phyloP scores from a whole-genome alignment of 2,888 invertebrate species.

The Conops quadrifasciatus region DNA sequence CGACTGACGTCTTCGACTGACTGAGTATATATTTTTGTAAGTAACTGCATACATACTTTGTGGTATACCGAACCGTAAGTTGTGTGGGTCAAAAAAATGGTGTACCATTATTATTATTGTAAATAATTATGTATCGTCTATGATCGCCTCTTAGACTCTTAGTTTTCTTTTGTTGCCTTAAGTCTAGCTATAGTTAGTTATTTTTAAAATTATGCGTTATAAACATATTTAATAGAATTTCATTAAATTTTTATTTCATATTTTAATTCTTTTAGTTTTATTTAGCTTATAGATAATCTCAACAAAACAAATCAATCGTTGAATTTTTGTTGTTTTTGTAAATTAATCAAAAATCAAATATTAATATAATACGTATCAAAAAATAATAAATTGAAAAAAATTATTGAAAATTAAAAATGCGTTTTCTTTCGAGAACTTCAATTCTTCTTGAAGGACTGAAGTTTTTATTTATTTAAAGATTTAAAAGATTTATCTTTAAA shows the following conservation, averaged over 20 bases:
- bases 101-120: too few species aligned
- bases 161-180: neutral
- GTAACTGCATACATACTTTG: too few species aligned
- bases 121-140: too few species aligned
- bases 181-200: neutral
- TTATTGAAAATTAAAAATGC: neutral
- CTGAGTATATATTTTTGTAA: too few species aligned
- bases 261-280: neutral
- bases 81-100: too few species aligned
- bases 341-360: conserved; percentile 28
- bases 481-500: neutral
- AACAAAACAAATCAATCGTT: conserved; percentile 30
- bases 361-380: conserved; percentile 20
- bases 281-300: conserved; percentile 11
- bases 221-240: too few species aligned
- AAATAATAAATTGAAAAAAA: neutral
- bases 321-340: conserved; percentile 32
- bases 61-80: too few species aligned
- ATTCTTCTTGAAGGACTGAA: too few species aligned
- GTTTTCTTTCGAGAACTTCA: too few species aligned
- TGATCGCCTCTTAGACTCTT: too few species aligned
- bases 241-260: too few species aligned
- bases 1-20: too few species aligned
- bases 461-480: neutral
- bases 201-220: neutral